A percentile compares a stretch with the other conserved stretches of the same genome.
phyloP scores from a whole-genome alignment of 2,888 invertebrate species.

The Priocnemis perturbator region DNA sequence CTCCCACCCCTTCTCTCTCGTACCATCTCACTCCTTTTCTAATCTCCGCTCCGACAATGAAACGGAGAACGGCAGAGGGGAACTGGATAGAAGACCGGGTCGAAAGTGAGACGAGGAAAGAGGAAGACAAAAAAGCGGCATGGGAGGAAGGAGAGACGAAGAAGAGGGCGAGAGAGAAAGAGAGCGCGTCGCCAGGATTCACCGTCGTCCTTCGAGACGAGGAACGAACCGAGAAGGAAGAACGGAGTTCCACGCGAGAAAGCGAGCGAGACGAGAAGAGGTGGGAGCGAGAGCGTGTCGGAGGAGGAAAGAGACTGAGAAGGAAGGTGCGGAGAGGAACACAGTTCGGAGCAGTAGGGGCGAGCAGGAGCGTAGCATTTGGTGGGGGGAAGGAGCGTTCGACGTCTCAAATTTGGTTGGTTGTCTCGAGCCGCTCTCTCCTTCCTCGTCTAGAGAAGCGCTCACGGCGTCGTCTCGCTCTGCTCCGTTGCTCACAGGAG shows the following conservation, averaged over 20 bases:
- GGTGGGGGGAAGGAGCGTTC: slow-evolving; percentile 57
- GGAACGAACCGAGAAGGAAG: slow-evolving; percentile 22
- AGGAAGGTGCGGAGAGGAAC: slow-evolving; percentile 24
- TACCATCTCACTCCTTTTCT: slow-evolving; percentile 31
- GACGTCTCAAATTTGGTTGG: slow-evolving; percentile 74
- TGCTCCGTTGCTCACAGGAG: slow-evolving; percentile 3
- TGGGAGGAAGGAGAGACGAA: slow-evolving; percentile 25
- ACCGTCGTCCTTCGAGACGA: slow-evolving; percentile 37
- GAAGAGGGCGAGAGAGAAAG: slow-evolving; percentile 14
- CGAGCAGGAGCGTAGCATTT: slow-evolving; percentile 30
- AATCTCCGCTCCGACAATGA: slow-evolving; percentile 23
- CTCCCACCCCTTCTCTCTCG: background rate
- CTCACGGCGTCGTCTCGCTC: slow-evolving; percentile 28
- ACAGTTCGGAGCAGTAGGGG: background rate
- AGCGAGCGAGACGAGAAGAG: slow-evolving; percentile 26
- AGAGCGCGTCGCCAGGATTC: slow-evolving; percentile 52
- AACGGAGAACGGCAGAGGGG: slow-evolving; percentile 20
- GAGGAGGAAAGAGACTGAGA: too few species aligned
- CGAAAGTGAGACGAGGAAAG: slow-evolving; percentile 16
- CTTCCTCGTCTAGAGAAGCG: background rate
- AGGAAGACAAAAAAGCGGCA: slow-evolving; percentile 33
- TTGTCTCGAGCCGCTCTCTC: slow-evolving; percentile 60
- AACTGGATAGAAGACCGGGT: slow-evolving; percentile 8
- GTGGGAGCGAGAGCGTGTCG: slow-evolving; percentile 16
- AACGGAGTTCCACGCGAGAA: slow-evolving; percentile 25